These are phyloP conservation scores for Ptilorrhoa leucosticta DNA, from an alignment of 2,113 vertebrate species.

Conservation along the genomic window DNA sequence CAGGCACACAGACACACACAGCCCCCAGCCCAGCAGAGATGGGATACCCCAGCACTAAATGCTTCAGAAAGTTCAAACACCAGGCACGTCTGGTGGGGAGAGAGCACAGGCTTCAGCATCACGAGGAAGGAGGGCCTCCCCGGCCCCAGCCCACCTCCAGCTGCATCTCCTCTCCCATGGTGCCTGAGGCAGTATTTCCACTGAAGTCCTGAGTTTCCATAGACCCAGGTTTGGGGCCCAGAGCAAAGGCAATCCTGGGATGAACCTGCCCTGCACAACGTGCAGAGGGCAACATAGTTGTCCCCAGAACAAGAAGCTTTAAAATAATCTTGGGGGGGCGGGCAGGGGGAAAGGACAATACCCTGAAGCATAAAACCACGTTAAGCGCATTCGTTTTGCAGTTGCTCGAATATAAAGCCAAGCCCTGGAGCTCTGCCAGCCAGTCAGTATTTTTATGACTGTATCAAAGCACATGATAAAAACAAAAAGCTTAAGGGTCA, in stretches of 20 bases:
- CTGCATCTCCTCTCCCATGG: background rate
- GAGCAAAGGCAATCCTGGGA: background rate
- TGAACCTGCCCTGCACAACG: background rate
- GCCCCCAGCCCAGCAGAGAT: background rate
- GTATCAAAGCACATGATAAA: constrained; percentile 48
- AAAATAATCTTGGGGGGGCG: background rate
- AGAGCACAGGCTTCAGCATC: background rate
- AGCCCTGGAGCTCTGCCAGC: constrained; percentile 34
- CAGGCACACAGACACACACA: background rate
- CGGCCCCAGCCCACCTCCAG: background rate
- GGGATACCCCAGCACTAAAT: background rate
- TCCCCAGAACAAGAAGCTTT: background rate
- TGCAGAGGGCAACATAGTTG: background rate
- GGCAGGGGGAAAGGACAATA: background rate
- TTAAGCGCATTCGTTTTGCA: background rate
- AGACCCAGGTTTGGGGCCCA: background rate
- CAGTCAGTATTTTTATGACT: constrained; percentile 41
- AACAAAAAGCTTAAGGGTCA: constrained; percentile 48
- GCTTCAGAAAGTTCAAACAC: background rate
- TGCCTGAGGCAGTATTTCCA: background rate
- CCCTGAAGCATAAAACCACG: background rate
- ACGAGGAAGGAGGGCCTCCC: accelerated
- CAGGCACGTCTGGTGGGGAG: background rate
- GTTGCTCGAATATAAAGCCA: background rate
- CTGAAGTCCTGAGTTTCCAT: background rate